Percentiles rank a stretch among this genome's conserved stretches.
phyloP scores from a whole-genome alignment of 2,797 vertebrate genomes.

The Gobio occitaniae region DNA sequence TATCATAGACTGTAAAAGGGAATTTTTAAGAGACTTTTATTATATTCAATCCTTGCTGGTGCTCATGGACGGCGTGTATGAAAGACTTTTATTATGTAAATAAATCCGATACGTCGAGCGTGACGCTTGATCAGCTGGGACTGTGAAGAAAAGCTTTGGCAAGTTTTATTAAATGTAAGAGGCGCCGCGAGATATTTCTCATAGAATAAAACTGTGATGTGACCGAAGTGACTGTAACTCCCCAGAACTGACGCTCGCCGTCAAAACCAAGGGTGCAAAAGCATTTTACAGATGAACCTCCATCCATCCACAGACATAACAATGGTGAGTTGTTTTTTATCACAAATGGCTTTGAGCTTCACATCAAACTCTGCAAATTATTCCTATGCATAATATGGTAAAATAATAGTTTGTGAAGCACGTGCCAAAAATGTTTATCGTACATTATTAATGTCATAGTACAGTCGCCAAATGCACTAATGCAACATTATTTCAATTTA shows the following conservation, averaged over 20 bases:
- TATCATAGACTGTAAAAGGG: too few species aligned
- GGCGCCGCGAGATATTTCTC: neutral
- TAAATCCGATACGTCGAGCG: conserved; percentile 65
- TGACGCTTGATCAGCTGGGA: conserved; percentile 56
- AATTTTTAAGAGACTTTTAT: neutral
- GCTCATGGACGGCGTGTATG: neutral
- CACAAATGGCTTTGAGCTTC: neutral
- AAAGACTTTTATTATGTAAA: conserved; percentile 53
- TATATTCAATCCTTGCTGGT: neutral
- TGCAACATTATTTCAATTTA: neutral
- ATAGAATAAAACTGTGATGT: neutral
- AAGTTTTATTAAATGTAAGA: conserved; percentile 14
- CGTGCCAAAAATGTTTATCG: neutral
- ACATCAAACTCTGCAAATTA: neutral
- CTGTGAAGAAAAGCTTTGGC: conserved; percentile 59
- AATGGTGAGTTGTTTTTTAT: conserved; percentile 43
- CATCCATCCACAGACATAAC: conserved; percentile 21
- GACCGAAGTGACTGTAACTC: conserved; percentile 11
- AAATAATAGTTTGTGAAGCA: neutral
- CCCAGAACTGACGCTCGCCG: conserved; percentile 12
- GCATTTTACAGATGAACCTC: neutral
- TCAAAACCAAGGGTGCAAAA: neutral
- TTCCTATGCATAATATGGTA: neutral
- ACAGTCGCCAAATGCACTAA: neutral
- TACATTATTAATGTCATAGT: neutral